These are phyloP conservation scores for Drosophila tristis DNA, from an alignment of 1,140 invertebrate species.

Conservation along the genomic window DNA sequence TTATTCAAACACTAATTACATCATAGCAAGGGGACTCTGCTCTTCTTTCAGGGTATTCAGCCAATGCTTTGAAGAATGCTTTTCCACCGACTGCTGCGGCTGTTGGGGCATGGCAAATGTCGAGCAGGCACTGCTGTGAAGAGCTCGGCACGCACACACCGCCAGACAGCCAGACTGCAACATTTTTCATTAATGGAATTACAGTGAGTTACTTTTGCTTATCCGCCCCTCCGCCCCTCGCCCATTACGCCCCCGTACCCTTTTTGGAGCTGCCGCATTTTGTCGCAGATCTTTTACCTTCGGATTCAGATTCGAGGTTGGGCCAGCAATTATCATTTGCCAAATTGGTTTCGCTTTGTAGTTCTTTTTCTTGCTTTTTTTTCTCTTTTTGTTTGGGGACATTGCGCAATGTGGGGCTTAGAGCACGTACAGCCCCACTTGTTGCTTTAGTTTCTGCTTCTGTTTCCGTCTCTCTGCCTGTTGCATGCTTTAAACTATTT, in stretches of 20 bases:
- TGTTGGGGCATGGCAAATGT: constrained; percentile 12
- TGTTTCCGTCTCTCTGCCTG: constrained; percentile 32
- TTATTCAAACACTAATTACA: no score
- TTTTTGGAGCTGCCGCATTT: constrained; percentile 9
- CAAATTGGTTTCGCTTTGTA: constrained; percentile 43
- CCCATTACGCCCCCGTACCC: constrained; percentile 9
- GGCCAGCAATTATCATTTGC: constrained; percentile 53
- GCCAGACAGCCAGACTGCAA: not conserved
- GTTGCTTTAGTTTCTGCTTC: constrained; percentile 19
- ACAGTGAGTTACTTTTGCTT: constrained; percentile 29
- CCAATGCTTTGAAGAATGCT: constrained; percentile 23
- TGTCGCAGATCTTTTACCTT: constrained; percentile 35
- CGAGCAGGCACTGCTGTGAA: constrained; percentile 32
- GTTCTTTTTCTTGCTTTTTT: constrained; percentile 19
- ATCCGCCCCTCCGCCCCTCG: constrained; percentile 3
- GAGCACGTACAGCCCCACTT: constrained; percentile 36
- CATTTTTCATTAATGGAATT: constrained; percentile 62
- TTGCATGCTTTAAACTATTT: constrained; percentile 39
- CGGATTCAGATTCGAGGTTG: constrained; percentile 14
- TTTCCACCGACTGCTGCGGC: constrained; percentile 12
- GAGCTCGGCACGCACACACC: constrained; percentile 37
- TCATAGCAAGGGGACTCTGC: not conserved
- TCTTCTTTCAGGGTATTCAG: constrained; percentile 35
- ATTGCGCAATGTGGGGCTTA: constrained; percentile 51
- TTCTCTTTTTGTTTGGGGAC: constrained; percentile 27